Conservation (phyloP, 2,888 invertebrate genomes). For the Drosophila anceps region DNA sequence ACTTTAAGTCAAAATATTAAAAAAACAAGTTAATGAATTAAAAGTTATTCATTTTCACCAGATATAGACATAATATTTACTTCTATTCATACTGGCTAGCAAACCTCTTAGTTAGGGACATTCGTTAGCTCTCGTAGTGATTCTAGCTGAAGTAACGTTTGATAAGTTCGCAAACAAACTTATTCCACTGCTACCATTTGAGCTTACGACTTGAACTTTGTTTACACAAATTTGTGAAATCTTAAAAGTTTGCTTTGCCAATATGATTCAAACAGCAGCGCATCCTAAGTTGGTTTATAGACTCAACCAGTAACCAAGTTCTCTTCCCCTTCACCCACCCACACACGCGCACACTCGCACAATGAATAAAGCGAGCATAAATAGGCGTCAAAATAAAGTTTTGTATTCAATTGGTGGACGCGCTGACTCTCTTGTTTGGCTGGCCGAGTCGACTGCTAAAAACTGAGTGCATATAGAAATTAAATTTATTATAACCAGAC, state of each 20-base stretch:
- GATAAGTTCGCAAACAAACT: not conserved
- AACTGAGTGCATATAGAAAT: slow-evolving; percentile 40
- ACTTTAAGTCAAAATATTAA: not conserved
- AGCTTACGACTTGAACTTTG: not conserved
- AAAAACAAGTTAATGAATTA: not conserved
- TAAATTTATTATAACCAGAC: slow-evolving; percentile 42
- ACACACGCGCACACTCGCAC: slow-evolving; percentile 5
- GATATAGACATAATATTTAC: no score
- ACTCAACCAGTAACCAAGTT: slow-evolving; percentile 15
- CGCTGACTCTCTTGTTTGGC: slow-evolving; percentile 12
- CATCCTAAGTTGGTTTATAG: slow-evolving; percentile 12
- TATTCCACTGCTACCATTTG: not conserved
- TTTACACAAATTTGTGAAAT: not conserved
- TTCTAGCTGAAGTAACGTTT: not conserved
- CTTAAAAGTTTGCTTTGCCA: not conserved
- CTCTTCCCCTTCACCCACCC: not conserved
- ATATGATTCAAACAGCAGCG: slow-evolving; percentile 17
- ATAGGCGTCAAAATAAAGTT: slow-evolving; percentile 59
- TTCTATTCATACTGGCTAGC: not conserved
- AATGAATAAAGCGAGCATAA: slow-evolving; percentile 37
- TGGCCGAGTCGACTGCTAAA: slow-evolving; percentile 11
- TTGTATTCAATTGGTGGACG: slow-evolving; percentile 47
- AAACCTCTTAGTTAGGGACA: not conserved
- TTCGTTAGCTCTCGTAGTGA: not conserved
- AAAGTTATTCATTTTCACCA: no score